A percentile compares a stretch with the other conserved stretches of the same genome.
Conservation (phyloP, 1,140 invertebrate species). For the Frieseomelitta varia region DNA sequence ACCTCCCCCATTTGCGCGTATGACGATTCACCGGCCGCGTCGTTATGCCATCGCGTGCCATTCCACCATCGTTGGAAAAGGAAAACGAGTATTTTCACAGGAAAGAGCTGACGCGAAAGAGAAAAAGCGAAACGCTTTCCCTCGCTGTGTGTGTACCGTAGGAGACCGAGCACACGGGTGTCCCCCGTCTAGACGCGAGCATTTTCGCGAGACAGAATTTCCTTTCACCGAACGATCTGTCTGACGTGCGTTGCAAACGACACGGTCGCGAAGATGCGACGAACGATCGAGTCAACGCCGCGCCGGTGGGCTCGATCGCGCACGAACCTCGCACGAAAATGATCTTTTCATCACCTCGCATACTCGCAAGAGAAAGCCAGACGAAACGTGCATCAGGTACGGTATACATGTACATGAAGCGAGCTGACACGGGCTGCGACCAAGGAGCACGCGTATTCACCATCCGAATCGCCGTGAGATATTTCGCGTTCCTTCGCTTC, state of each 20-base stretch:
- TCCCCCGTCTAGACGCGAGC: not conserved
- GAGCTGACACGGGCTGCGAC: not conserved
- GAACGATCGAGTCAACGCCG: not conserved
- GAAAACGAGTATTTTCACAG: slow-evolving; percentile 8
- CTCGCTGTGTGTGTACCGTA: not conserved
- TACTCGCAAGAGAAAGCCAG: not conserved
- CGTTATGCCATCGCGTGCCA: not conserved
- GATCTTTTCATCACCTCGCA: too few relatives aligned
- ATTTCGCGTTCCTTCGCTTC: not conserved
- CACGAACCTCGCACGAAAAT: slow-evolving; percentile 21
- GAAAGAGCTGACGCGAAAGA: not conserved
- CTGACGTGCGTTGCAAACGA: not conserved
- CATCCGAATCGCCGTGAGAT: not conserved
- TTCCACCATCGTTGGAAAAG: not conserved
- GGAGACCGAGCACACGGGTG: not conserved
- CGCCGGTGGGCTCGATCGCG: not conserved
- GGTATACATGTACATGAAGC: not conserved
- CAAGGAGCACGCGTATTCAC: not conserved
- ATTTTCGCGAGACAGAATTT: not conserved
- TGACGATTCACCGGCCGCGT: slow-evolving; percentile 3
- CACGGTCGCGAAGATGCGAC: slow-evolving; percentile 4
- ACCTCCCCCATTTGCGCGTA: not conserved
- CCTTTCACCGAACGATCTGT: not conserved
- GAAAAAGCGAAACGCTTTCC: not conserved
- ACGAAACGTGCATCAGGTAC: slow-evolving; percentile 13